Conservation (phyloP, 2,797 vertebrate genomes). For the Clarias platycephalus region DNA sequence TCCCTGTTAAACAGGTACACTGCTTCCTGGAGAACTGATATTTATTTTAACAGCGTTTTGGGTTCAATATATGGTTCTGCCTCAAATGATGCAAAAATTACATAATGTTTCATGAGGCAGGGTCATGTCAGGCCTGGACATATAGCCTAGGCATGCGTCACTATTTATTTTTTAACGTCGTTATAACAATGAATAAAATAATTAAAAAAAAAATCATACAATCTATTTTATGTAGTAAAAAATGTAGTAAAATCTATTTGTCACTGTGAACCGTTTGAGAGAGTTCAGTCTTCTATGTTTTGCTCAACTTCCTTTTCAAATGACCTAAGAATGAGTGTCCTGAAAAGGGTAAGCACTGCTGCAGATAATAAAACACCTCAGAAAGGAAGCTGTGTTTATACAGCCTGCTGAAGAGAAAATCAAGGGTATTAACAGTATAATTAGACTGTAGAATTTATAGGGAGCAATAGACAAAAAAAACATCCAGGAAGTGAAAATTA, state of each 20-base stretch:
- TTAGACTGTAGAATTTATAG: neutral
- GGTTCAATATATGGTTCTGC: neutral
- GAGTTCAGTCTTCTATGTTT: neutral
- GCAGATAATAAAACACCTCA: neutral
- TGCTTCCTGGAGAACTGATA: neutral
- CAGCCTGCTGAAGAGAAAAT: neutral
- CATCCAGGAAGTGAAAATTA: neutral
- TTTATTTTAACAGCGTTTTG: neutral
- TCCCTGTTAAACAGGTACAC: conserved; percentile 22
- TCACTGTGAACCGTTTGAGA: neutral
- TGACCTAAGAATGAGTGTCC: neutral
- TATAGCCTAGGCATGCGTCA: neutral
- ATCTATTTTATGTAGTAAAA: too few relatives aligned
- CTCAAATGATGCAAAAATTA: too few relatives aligned
- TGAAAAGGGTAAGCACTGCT: neutral
- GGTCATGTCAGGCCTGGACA: neutral
- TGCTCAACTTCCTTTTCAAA: neutral
- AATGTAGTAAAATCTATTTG: too few relatives aligned
- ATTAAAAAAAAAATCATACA: too few relatives aligned
- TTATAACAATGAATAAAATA: too few relatives aligned
- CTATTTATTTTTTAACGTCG: neutral
- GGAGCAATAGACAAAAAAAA: neutral
- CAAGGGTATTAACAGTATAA: neutral
- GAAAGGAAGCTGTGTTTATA: conserved; percentile 17
- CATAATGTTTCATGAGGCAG: neutral